Evolutionary conservation across 2,113 vertebrate genomes (phyloP).

Genomic region (Melospiza melodia): DNA sequence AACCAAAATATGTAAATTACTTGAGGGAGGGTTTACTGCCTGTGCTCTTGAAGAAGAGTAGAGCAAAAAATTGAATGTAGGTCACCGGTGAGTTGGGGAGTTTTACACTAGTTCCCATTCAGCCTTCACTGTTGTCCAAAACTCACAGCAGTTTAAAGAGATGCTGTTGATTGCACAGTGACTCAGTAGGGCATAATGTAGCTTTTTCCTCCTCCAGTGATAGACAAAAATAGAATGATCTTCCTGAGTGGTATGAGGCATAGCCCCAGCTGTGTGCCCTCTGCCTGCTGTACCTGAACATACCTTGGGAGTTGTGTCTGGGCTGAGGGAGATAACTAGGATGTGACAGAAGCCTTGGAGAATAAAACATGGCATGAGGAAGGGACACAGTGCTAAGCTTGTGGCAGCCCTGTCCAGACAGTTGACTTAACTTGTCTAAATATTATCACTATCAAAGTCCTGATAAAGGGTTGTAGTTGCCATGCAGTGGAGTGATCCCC

Average conservation of each 20-base stretch:
- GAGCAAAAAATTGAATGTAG: not conserved
- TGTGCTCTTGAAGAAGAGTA: not conserved
- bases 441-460: not conserved
- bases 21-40: not conserved
- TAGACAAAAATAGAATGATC: not conserved
- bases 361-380: not conserved
- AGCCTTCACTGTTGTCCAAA: not conserved
- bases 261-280: not conserved
- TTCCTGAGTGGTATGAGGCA: not conserved
- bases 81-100: not conserved
- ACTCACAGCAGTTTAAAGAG: not conserved
- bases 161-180: not conserved
- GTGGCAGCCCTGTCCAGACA: not conserved
- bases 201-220: not conserved
- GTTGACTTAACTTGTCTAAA: not conserved
- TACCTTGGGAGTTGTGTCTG: not conserved
- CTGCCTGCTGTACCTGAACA: not conserved
- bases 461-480: not conserved
- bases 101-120: not conserved
- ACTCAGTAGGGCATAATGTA: not conserved
- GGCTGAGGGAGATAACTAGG: not conserved
- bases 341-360: not conserved
- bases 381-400: not conserved
- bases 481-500: not conserved
- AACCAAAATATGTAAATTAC: not conserved